phyloP scores from a whole-genome alignment of 2,113 vertebrate species.

The Ramphastos sulfuratus region DNA sequence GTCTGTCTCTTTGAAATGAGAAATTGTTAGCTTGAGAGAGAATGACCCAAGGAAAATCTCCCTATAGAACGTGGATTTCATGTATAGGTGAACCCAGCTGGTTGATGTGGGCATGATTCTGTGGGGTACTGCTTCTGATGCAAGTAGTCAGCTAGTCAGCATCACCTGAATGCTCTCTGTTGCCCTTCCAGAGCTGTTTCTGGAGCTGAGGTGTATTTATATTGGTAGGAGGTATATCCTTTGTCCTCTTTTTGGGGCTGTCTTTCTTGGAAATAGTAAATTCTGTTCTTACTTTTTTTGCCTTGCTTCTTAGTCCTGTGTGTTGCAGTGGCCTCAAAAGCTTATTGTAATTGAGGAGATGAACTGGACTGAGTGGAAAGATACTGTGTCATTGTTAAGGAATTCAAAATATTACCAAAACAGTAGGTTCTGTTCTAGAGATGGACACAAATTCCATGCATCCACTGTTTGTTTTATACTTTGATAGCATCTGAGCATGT shows the following conservation, averaged over 20 bases:
- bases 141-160: accelerated
- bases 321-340: neutral
- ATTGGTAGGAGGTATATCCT: neutral
- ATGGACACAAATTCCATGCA: neutral
- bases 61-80: neutral
- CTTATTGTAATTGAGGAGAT: neutral
- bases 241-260: neutral
- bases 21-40: neutral
- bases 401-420: neutral
- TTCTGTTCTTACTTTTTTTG: neutral
- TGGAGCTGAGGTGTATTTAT: neutral
- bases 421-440: neutral
- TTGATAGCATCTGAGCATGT: neutral
- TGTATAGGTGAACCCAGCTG: too few relatives aligned
- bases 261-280: neutral
- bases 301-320: neutral
- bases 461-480: neutral
- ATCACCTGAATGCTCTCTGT: neutral
- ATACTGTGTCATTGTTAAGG: neutral
- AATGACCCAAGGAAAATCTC: neutral
- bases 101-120: neutral
- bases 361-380: neutral
- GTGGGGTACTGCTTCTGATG: neutral
- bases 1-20: neutral
- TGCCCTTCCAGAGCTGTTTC: neutral